Evolutionary conservation across 2,113 vertebrate species (phyloP), one percentile per base, ranked within the genome.

Genomic region (Oncorhynchus clarkii): DNA sequence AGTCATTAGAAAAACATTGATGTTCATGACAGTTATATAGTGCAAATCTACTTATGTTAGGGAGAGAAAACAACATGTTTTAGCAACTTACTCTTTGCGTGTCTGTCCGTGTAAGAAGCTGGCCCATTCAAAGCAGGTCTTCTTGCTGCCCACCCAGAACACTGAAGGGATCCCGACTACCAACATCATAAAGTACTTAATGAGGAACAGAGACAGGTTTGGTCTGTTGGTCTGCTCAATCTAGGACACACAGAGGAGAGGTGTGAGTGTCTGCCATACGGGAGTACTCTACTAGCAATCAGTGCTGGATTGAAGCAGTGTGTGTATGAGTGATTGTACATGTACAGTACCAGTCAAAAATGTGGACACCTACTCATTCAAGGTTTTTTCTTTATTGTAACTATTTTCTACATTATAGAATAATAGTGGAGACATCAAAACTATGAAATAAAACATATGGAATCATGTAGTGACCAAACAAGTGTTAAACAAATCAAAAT

Each of bases 81-180:
- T 1, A 1, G 3, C 4, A 13, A 93, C 97, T 80, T 92, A 99
- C 98, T 97, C 96, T 93, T 99, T 98, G 90, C 95, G 96, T 85
- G 92, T 93, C 86, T 95, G 96, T 7, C 97, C 96, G 0, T 97
- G 96, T 90, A 99, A 98, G 83, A 99, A 99, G 87, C 96, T 94
- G 82, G 96, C 97, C 98, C 98, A 99, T 90, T 99, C 97, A 1
- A 97, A 99, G 84, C 98, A 99, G 57, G 98, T 99, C 90, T 99
- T 99, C 90, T 98, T 99, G 84, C 98, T 99, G 81, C 96, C 97
- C 71, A 99, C 97, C 98, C 98, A 99, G 92, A 99, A 99, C 77
- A 99, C 94, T 0, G 98, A 99, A 0, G 98, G 98, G 79, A 99
- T 98, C 16, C 98, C 98, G 1, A 98, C 96, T 0, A 99, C 93